Conservation (phyloP, 2,797 vertebrate genomes). For the Margarornis squamiger region DNA sequence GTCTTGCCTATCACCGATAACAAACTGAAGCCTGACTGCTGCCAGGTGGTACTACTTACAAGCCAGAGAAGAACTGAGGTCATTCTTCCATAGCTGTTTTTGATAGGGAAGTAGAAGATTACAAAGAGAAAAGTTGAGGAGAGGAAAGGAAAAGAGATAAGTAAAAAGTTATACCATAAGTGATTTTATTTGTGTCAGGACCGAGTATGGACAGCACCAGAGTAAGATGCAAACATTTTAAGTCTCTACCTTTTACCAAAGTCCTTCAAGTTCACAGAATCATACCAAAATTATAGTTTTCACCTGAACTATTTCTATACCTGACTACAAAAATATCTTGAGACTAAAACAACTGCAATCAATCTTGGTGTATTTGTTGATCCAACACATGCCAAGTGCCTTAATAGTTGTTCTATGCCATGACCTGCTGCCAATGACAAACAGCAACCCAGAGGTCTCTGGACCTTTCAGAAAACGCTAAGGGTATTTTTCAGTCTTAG, state of each 20-base stretch:
- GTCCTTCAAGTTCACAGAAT: neutral
- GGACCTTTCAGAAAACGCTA: neutral
- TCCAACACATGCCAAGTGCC: neutral
- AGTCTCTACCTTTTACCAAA: neutral
- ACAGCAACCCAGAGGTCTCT: neutral
- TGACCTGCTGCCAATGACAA: neutral
- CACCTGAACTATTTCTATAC: neutral
- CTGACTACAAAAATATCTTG: neutral
- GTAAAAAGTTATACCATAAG: constrained; percentile 24
- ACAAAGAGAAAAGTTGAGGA: constrained; percentile 43
- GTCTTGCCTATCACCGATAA: neutral
- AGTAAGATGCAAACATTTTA: neutral
- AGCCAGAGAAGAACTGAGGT: constrained; percentile 62
- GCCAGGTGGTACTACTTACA: constrained; percentile 62
- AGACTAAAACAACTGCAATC: neutral
- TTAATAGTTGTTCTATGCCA: neutral
- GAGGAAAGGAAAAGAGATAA: constrained; percentile 44
- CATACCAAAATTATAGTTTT: neutral
- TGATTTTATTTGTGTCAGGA: constrained; percentile 28
- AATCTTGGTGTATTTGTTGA: neutral
- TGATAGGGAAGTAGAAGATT: constrained; percentile 56
- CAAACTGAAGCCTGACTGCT: constrained; percentile 41
- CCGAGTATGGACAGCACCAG: neutral
- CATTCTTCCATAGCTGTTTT: constrained; percentile 61
- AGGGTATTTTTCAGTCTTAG: neutral